Base-by-base conservation (phyloP, 2,113 vertebrate genomes). In the Mugil cephalus region DNA sequence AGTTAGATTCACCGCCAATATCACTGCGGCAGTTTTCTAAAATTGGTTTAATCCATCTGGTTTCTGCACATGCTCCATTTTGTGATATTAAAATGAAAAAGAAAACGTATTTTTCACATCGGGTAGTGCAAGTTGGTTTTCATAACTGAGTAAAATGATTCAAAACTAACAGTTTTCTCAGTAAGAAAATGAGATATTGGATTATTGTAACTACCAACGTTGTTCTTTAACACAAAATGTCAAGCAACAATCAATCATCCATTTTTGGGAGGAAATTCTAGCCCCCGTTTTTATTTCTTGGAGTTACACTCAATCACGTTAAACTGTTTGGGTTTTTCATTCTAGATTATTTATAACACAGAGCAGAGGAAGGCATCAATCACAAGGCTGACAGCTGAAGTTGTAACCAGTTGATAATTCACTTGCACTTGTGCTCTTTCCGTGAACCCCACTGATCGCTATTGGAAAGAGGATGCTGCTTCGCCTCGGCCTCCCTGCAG, bases 331-430 rank as follows among this genome's bases (percentile, higher is more conserved):
- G 3, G 2, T 50, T 72, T 51, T 11, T 15, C 19, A 15, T 50
- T 19, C 46, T 47, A 30, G 45, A 43, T 43, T 30, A 53, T 60
- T 69, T 38, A 63, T 8, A 64, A 24, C 3, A 11, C 50, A 17
- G 19, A 55, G 39, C 4, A 39, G 38, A 7, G 47, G 60, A 72
- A 56, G 35, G 63, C 73, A 78, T 80, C 56, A 50, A 12, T 80
- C 12, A 40, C 21, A 18, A 19, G 19, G 34, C 11, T 79, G 83
- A 56, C 67, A 72, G 65, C 68, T 58, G 48, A 12, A 53, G 58
- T 67, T 60, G 36, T 47, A 52, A 34, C 1, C 7, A 3, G 58
- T 53, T 77, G 61, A 79, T 76, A 55, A 60, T 45, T 77, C 43
- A 21, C 18, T 1, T 6, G 14, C 46, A 62, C 73, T 34, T 83